Evolutionary conservation across 2,113 vertebrate genomes (phyloP).

Genomic region (Alligator mississippiensis): DNA sequence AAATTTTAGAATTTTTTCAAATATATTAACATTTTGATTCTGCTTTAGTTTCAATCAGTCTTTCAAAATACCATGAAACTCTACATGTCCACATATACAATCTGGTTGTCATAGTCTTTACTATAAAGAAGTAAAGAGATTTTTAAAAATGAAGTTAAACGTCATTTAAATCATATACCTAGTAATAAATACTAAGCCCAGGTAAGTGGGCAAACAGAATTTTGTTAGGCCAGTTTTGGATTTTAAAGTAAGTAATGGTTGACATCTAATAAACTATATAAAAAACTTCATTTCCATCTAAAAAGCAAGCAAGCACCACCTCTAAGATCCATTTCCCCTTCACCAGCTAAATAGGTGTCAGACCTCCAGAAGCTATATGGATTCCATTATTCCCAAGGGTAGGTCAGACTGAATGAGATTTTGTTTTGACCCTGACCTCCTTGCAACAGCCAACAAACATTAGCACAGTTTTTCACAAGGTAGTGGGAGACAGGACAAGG

Average conservation of each 20-base stretch:
- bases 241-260: background rate
- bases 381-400: background rate
- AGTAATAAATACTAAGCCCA: background rate
- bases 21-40: background rate
- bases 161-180: background rate
- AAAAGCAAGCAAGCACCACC: background rate
- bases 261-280: background rate
- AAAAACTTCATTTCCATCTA: background rate
- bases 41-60: background rate
- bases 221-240: background rate
- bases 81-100: background rate
- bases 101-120: background rate
- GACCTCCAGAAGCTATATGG: background rate
- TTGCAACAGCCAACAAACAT: background rate
- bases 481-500: background rate
- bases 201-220: background rate
- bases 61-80: background rate
- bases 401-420: background rate
- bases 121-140: slow-evolving; percentile 1
- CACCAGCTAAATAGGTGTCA: fast-evolving
- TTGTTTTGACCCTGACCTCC: background rate
- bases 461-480: background rate
- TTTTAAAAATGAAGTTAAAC: background rate
- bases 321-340: background rate
- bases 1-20: background rate